Percentiles rank a stretch among this genome's conserved stretches.
phyloP scores from a whole-genome alignment of 2,113 vertebrate genomes.

The Sciurus niger region DNA sequence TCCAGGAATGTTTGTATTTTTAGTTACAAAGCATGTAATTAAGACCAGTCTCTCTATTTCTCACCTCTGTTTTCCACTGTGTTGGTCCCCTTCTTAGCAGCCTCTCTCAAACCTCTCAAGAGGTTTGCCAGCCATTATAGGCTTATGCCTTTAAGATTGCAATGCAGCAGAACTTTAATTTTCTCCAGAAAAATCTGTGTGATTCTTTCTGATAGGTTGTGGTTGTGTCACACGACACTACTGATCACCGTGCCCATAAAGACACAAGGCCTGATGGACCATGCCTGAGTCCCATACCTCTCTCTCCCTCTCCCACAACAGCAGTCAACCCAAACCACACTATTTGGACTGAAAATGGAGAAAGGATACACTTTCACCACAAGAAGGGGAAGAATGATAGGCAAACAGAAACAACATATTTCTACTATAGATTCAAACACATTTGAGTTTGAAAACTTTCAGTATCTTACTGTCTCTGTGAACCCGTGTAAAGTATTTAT shows the following conservation, averaged over 20 bases:
- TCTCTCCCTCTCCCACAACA: accelerated
- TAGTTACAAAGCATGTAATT: neutral
- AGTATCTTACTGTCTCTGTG: neutral
- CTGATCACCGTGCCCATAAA: neutral
- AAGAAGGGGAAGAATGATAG: neutral
- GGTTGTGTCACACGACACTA: neutral
- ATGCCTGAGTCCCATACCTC: neutral
- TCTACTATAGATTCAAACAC: neutral
- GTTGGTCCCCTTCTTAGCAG: neutral
- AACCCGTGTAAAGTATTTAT: neutral
- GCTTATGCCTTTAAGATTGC: neutral
- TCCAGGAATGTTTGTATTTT: constrained; percentile 2
- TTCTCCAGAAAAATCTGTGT: neutral
- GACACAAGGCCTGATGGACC: neutral
- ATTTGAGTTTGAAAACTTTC: neutral
- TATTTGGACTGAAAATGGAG: neutral
- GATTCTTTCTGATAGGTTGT: neutral
- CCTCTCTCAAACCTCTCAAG: neutral
- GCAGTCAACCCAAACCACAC: neutral
- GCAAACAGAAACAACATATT: neutral
- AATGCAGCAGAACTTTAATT: neutral
- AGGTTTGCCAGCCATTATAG: neutral
- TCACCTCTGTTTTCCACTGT: neutral
- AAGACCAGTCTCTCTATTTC: neutral
- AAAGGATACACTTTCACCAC: neutral